Evolutionary conservation across 2,113 vertebrate species (phyloP), one percentile per base, ranked within the genome.

Genomic region (western clawed frog (Xenopus tropicalis)): DNA sequence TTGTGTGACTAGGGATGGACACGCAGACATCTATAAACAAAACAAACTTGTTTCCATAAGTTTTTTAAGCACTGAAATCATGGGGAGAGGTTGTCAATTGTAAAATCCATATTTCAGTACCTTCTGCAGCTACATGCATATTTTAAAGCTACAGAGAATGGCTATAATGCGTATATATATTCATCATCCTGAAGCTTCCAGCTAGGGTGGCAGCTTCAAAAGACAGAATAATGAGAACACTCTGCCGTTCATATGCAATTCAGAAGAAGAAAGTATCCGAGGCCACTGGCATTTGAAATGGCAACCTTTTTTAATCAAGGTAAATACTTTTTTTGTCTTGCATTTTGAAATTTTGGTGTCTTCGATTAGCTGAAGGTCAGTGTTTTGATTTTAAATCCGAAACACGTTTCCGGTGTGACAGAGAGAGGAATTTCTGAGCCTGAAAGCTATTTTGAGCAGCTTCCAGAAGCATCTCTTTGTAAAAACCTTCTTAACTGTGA

Each of bases 401-500:
- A 65, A 78, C 23, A 65, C 29, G 37, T 78, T 84, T 83, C 79
- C 78, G 48, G 66, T 82, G 78, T 29, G 75, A 69, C 70, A 82
- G 72, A 78, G 78, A 71, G 62, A 82, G 71, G 66, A 83, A 84
- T 85, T 87, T 87, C 84, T 78, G 83, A 86, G 83, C 48, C 73
- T 66, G 71, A 80, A 81, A 88, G 75, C 64, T 85, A 82, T 85
- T 90, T 84, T 85, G 79, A 81, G 79, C 78, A 71, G 72, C 63
- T 86, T 90, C 84, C 79, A 85, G 80, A 85, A 85, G 81, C 70
- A 72, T 84, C 78, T 85, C 81, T 87, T 84, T 88, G 81, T 87
- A 84, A 85, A 59, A 81, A 88, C 79, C 80, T 87, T 86, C 85
- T 85, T 88, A 85, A 85, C 82, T 82, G 78, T 86, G 86, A 85